Evolutionary conservation across 2,797 vertebrate species (phyloP).

Genomic region (Ataeniobius toweri): DNA sequence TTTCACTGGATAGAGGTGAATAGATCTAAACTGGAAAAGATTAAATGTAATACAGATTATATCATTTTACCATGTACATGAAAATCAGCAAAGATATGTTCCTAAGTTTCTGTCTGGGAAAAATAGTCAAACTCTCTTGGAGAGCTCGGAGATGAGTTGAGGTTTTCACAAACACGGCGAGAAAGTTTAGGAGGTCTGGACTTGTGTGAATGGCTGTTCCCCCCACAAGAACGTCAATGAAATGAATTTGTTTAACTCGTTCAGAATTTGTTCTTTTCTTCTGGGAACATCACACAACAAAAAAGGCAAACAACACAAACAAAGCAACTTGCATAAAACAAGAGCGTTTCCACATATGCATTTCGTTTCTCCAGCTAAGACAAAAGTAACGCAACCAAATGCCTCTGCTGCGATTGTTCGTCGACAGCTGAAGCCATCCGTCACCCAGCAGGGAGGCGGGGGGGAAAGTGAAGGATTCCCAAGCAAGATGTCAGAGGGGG

Average conservation of each 20-base stretch:
- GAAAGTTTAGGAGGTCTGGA: constrained; percentile 1
- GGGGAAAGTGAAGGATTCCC: constrained; percentile 62
- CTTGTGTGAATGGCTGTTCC: background rate
- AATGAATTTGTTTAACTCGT: constrained; percentile 36
- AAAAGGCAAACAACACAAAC: constrained; percentile 35
- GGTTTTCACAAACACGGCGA: constrained; percentile 16
- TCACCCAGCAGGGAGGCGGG: constrained; percentile 74
- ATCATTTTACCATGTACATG: background rate
- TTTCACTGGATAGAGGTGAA: background rate
- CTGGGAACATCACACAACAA: constrained; percentile 39
- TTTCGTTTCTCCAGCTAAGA: constrained; percentile 65
- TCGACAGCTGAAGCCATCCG: constrained; percentile 80
- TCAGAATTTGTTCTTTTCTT: constrained; percentile 58
- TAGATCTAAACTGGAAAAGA: background rate
- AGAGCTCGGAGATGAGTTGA: constrained; percentile 31
- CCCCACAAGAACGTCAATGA: constrained; percentile 17
- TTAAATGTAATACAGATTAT: background rate
- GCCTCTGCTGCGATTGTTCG: constrained; percentile 73
- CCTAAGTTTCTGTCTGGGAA: constrained; percentile 26
- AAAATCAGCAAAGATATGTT: constrained; percentile 12
- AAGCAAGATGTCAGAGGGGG: constrained; percentile 53
- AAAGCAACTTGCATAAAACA: constrained; percentile 49
- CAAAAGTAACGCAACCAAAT: constrained; percentile 79
- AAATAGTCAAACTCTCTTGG: constrained; percentile 22
- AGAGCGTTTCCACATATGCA: constrained; percentile 55